Conservation (phyloP, 2,888 invertebrate species). For the Byasa hedistus region DNA sequence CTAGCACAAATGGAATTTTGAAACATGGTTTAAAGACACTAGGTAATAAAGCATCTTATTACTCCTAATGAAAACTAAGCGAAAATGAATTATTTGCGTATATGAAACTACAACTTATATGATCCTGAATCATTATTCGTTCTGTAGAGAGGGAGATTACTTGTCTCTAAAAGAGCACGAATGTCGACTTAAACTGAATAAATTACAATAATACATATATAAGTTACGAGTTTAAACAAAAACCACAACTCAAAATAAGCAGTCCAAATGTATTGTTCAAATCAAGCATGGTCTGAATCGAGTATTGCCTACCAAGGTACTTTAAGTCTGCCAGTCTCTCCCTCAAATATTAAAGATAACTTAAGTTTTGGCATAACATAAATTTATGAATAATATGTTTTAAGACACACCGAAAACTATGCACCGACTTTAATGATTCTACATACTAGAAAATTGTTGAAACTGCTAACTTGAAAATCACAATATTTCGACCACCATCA, state of each 20-base stretch:
- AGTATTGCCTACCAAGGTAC: constrained; percentile 55
- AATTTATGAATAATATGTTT: constrained; percentile 44
- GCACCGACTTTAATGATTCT: constrained; percentile 43
- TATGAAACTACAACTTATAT: background rate
- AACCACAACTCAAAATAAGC: background rate
- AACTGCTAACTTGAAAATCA: constrained; percentile 70
- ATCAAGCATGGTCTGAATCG: constrained; percentile 56
- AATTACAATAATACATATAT: background rate
- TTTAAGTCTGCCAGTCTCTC: constrained; percentile 72
- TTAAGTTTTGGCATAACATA: constrained; percentile 38
- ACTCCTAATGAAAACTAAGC: background rate
- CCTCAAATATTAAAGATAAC: constrained; percentile 67
- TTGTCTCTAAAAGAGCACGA: constrained; percentile 6
- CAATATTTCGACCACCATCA: constrained; percentile 68
- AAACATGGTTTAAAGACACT: background rate
- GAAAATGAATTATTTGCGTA: background rate
- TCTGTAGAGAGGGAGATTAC: constrained; percentile 7
- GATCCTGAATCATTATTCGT: constrained; percentile 6
- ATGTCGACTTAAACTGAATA: background rate
- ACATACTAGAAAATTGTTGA: constrained; percentile 61
- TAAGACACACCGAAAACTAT: constrained; percentile 55
- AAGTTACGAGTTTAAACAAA: background rate
- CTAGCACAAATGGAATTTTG: constrained; percentile 1
- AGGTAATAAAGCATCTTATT: background rate
- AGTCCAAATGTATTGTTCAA: constrained; percentile 33